Conservation (phyloP, 2,888 invertebrate genomes). For the Hyles lineata region DNA sequence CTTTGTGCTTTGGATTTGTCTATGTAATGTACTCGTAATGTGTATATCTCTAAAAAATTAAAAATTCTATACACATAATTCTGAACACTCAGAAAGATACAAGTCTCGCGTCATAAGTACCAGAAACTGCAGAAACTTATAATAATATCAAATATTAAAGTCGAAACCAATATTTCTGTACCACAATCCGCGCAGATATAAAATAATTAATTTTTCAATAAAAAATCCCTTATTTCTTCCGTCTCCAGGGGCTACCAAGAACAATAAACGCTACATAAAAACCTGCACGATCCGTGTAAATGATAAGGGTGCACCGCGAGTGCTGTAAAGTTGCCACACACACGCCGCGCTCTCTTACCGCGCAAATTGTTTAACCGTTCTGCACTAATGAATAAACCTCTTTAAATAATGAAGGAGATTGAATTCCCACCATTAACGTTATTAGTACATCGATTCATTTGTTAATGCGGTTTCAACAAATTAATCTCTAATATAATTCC, state of each 20-base stretch:
- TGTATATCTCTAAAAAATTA: no score
- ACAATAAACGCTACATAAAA: conserved; percentile 8
- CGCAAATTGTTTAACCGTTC: conserved; percentile 11
- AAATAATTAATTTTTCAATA: neutral
- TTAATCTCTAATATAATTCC: neutral
- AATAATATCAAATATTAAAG: no score
- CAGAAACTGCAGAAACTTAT: no score
- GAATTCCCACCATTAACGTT: neutral
- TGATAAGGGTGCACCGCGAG: neutral
- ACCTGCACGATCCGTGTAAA: conserved; percentile 1
- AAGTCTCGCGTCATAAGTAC: no score
- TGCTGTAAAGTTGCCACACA: conserved; percentile 1
- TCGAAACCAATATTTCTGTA: no score
- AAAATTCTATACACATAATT: no score
- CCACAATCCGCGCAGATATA: no score
- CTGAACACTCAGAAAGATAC: no score
- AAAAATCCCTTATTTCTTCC: neutral
- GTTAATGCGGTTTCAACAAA: neutral
- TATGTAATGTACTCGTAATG: no score
- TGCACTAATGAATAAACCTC: conserved; percentile 5
- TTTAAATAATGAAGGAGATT: conserved; percentile 5
- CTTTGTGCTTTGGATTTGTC: no score
- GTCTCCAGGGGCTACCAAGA: neutral
- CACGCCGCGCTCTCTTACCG: conserved; percentile 5
- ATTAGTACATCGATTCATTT: no score